These are phyloP conservation scores for Cossypha niveicapilla DNA, from an alignment of 2,797 vertebrate species.

Conservation along the genomic window DNA sequence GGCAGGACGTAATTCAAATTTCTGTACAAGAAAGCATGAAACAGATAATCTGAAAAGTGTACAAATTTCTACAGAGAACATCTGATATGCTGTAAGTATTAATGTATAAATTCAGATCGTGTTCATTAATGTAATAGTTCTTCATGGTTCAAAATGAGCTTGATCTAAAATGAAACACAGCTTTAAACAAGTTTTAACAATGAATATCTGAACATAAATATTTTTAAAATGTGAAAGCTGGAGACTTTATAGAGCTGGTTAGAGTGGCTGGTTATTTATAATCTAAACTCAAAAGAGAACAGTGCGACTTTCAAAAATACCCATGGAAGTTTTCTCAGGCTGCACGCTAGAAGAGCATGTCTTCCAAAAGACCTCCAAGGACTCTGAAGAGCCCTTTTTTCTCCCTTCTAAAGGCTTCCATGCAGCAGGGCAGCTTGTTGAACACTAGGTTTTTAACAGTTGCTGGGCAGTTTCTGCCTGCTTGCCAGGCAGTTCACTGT, in stretches of 20 bases:
- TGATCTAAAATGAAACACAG: not conserved
- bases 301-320: not conserved
- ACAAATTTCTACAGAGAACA: not conserved
- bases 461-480: not conserved
- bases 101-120: not conserved
- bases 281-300: not conserved
- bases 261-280: not conserved
- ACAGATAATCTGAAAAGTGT: not conserved
- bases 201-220: not conserved
- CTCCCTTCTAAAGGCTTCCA: conserved; percentile 1
- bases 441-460: not conserved
- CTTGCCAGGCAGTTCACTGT: not conserved
- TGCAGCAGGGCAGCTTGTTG: not conserved
- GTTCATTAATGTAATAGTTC: not conserved
- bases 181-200: not conserved
- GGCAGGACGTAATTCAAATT: not conserved
- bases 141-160: not conserved
- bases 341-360: rapidly evolving
- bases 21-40: not conserved
- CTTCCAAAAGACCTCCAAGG: conserved; percentile 15
- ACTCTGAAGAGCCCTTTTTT: conserved; percentile 44
- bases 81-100: not conserved
- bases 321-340: conserved; percentile 4
- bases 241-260: not conserved
- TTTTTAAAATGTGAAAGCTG: not conserved